Evolutionary conservation across 2,113 vertebrate genomes (phyloP), one percentile per base, ranked within the genome.

Genomic region (Ibidorhyncha struthersii): DNA sequence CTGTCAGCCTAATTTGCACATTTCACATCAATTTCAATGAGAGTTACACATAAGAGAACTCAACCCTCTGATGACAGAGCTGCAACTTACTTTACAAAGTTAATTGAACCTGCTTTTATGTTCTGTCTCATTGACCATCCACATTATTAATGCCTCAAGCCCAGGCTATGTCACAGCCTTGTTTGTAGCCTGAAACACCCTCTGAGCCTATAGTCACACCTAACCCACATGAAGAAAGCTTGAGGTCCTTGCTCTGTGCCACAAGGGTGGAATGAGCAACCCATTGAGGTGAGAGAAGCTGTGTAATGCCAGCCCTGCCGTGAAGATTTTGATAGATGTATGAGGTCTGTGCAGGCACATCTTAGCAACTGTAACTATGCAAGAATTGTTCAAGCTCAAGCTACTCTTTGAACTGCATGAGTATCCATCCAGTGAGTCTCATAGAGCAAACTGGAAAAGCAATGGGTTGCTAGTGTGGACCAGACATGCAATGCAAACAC

Each of bases 1-100:
- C 73, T 67, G 69, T 91, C 92, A 91, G 19, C 49, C 36, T 58
- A 69, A 82, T 91, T 93, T 89, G 77, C 86, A 96, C 73, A 85
- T 82, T 72, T 82, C 93, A 85, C 77, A 87, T 82, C 81, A 65
- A 40, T 82, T 86, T 87, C 93, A 86, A 91, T 52, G 55, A 36
- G 43, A 66, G 79, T 82, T 92, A 89, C 86, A 89, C 63, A 63
- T 58, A 79, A 91, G 70, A 91, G 45, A 95, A 91, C n/a, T 86
- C 80, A 92, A 56, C 10, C 8, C 59, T 63, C 59, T 96, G 91
- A 97, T 97, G 94, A 97, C 91, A 97, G 86, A 95, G 65, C 62
- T 89, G 69, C 58, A 91, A 80, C 67, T 83, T 81, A 85, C 76
- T 89, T 86, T 74, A 84, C 66, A 70, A 90, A 91, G 56, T 82